These are phyloP conservation scores for Sebastes matsubarae DNA, from an alignment of 2,797 vertebrate species.

Conservation along the genomic window DNA sequence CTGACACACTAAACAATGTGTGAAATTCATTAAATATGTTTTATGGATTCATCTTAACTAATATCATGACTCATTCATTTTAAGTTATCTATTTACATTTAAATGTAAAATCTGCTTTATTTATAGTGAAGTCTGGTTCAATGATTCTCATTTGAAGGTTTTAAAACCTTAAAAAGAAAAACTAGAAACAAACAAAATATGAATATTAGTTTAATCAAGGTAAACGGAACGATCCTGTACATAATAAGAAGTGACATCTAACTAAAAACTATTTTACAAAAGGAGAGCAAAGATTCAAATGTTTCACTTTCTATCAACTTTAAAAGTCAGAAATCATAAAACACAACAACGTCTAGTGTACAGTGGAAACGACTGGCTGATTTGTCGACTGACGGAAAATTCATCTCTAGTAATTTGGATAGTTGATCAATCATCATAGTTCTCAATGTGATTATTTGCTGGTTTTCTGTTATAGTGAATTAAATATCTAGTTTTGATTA, in stretches of 20 bases:
- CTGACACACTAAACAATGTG: background rate
- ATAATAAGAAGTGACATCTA: background rate
- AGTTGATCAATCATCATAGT: no score
- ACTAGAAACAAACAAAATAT: background rate
- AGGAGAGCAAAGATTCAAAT: background rate
- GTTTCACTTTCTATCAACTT: background rate
- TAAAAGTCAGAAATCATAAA: background rate
- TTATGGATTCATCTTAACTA: background rate
- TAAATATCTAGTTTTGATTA: background rate
- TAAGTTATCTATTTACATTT: background rate
- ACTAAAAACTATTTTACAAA: background rate
- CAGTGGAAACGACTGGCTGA: no score
- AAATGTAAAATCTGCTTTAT: background rate
- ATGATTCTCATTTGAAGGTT: background rate
- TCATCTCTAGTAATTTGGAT: background rate
- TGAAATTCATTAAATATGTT: background rate
- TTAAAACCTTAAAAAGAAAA: no score
- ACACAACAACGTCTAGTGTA: no score
- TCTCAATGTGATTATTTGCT: no score
- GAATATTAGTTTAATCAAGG: background rate
- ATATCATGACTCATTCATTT: background rate
- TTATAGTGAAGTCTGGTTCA: background rate
- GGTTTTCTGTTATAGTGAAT: background rate
- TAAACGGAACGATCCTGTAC: background rate
- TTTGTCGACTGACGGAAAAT: no score